Base-by-base conservation (phyloP, 2,113 vertebrate genomes). In the Chinchilla lanigera region DNA sequence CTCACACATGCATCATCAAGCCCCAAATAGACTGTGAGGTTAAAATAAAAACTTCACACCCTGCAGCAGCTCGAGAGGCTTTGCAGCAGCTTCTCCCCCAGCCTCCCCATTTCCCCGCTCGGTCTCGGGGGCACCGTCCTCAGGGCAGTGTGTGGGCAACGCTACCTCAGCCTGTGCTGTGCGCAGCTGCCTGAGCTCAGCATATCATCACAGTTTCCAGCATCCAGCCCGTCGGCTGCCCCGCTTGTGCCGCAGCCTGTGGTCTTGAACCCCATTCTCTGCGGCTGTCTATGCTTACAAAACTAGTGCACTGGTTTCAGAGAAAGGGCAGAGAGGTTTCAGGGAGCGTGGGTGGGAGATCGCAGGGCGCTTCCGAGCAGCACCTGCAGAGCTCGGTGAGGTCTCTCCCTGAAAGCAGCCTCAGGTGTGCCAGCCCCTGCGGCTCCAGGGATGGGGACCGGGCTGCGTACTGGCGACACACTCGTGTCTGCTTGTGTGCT, bases 161-260 rank as follows among this genome's bases (percentile, higher is more conserved):
- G 9, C 11, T 14, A 5, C 7, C 11, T 14, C 17, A 10, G 35
- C 58, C 50, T 35, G 5, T 13, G 78, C 22, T 0, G 3, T 26
- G 10, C 2, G 0, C 2, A 41, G 52, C 6, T 5, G 20, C n/a
- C 35, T 3, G 35, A 22, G 54, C 38, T 47, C 38, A 17, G 41
- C 6, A 38, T 4, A 28, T 13, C 13, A 2, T 20, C 14, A 3
- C 1, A 3, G 24, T 16, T 28, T 47, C 30, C 20, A 8, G 0
- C 0, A 0, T 6, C 35, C 33, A 22, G 7, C 19, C 5, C 1
- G 0, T 3, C 17, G 41, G 7, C 16, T 22, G 9, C 4, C 71
- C n/a, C 44, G 8, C 8, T 9, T n/a, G 24, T 1, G 2, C 4
- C 7, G 8, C 28, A 6, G 1, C 16, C 7, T 1, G n/a, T 6